These are phyloP conservation scores for Gnathonemus longibarbis DNA, from an alignment of 2,113 vertebrate species.

Conservation along the genomic window DNA sequence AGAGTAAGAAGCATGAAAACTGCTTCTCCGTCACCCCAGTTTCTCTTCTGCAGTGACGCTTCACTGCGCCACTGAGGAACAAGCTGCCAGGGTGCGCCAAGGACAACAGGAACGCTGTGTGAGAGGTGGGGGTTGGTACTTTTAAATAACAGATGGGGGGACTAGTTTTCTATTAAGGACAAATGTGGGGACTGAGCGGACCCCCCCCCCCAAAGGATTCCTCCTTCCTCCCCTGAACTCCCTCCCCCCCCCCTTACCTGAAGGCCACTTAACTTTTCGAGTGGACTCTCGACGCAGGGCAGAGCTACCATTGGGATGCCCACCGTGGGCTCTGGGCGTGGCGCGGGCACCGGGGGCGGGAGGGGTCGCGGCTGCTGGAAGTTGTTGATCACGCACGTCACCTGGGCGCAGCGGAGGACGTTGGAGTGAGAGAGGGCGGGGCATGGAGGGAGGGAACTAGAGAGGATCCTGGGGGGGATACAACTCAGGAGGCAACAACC, in stretches of 20 bases:
- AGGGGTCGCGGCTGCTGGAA: constrained; percentile 52
- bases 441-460: not conserved
- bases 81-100: not conserved
- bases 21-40: not conserved
- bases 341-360: not conserved
- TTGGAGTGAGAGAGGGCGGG: not conserved
- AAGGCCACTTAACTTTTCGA: constrained; percentile 63
- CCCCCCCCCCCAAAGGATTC: not conserved
- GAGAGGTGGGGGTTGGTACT: not conserved
- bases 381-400: constrained; percentile 68
- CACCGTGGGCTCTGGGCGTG: constrained; percentile 29
- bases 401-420: constrained; percentile 41
- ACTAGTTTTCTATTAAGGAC: not conserved
- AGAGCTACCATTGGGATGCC: constrained; percentile 39
- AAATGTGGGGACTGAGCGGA: not conserved
- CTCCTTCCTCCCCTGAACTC: constrained; percentile 18
- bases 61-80: not conserved
- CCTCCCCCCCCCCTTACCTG: constrained; percentile 50
- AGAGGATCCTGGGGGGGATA: not conserved
- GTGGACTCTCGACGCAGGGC: constrained; percentile 50
- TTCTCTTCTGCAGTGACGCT: not conserved
- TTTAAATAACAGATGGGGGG: not conserved
- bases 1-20: not conserved
- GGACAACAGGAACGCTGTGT: not conserved
- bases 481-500: not conserved